Evolutionary conservation across 2,797 vertebrate species (phyloP).

Genomic region (Hafferia zeledoni): DNA sequence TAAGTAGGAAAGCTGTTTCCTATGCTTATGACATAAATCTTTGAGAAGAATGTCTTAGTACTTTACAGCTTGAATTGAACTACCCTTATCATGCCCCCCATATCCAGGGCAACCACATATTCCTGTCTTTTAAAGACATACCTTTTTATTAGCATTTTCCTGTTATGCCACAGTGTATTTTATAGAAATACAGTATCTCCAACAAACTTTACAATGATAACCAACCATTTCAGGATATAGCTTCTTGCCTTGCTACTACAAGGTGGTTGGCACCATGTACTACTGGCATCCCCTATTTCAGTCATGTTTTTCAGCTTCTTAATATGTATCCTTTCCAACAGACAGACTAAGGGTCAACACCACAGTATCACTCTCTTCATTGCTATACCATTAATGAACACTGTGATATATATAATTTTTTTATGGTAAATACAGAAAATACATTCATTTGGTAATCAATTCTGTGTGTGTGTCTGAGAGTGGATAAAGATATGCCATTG

Average conservation of each 20-base stretch:
- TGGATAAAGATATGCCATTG: neutral
- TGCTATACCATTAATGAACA: neutral
- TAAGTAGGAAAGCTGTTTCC: neutral
- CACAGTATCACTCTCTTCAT: neutral
- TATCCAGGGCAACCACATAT: neutral
- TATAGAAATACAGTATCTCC: neutral
- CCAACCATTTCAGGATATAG: neutral
- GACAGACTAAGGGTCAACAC: neutral
- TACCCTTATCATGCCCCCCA: neutral
- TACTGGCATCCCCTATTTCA: neutral
- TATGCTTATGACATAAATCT: neutral
- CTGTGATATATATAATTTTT: neutral
- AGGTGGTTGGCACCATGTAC: neutral
- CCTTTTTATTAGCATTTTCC: neutral
- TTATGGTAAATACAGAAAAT: neutral
- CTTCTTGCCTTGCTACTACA: neutral
- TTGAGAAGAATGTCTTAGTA: neutral
- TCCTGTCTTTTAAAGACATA: neutral
- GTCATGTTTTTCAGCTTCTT: neutral
- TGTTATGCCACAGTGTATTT: neutral
- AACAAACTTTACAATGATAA: neutral
- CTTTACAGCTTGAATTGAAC: neutral
- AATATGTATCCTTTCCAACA: neutral
- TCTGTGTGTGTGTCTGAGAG: neutral
- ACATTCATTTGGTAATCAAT: neutral